Evolutionary conservation across 2,888 invertebrate genomes (phyloP), one percentile per base, ranked within the genome.

Genomic region (Nomada fucata): DNA sequence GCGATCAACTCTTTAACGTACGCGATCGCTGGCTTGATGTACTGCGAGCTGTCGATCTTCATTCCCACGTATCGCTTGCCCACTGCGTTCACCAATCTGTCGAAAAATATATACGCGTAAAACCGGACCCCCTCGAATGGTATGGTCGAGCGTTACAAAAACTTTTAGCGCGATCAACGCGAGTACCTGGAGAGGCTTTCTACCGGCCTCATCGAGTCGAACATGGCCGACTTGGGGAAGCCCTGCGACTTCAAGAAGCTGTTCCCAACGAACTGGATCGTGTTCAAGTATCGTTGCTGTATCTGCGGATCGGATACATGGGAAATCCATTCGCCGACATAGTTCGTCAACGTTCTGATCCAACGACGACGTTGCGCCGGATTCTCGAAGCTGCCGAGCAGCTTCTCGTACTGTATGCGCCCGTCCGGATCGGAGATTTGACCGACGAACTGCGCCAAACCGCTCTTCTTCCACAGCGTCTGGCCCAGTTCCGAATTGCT

Each of bases 361-460:
- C 97, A 97, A 85, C 97, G 96, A 67, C 97, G 95, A 83, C 97
- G 95, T 90, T 97, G 96, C 64, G 96, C 96, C 76, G 96, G 97
- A 91, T 97, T 97, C 91, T 97, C 97, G 86, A 98, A 95, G 87
- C 96, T 96, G 89, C 96, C 96, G 87, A 97, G 95, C 90, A 97
- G 96, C 84, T 95, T 95, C 61, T 96, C 96, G 88, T 97, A 97
- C 90, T 96, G 96, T 78, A 97, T 94, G 82, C 95, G 96, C 0
- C 97, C 97, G 74, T 96, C 95, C 1, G 96, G 95, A 36, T 96
- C 96, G 4, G 95, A 95, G 93, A 97, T 97, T 29, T 94, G 94
- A 91, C 96, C 96, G 83, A 97, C 94, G 7, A 96, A 95, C 64
- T 95, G 95, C 85, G 96, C 96, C 20, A 97, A 94, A 0, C 97